Percentiles rank a stretch among this genome's conserved stretches.
phyloP scores from a whole-genome alignment of 1,140 invertebrate genomes.

The Aphelinus certus region DNA sequence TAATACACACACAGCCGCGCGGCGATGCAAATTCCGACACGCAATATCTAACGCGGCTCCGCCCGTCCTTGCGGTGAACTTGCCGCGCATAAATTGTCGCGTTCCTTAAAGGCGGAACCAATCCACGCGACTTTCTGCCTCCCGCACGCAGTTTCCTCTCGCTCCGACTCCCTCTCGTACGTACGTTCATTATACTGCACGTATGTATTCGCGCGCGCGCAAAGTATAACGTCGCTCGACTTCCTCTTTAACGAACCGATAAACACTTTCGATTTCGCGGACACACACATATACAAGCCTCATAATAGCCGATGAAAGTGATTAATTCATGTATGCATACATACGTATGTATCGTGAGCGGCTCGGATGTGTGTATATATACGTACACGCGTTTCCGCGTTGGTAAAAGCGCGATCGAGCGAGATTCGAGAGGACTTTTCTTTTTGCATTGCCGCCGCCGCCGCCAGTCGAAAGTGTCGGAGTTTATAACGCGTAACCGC shows the following conservation, averaged over 20 bases:
- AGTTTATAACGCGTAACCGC: neutral
- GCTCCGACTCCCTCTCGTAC: no score
- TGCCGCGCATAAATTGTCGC: no score
- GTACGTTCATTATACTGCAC: no score
- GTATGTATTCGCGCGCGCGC: no score
- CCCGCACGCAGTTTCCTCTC: no score
- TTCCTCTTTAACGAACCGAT: conserved; percentile 5
- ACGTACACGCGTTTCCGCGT: neutral
- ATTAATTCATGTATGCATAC: conserved; percentile 8
- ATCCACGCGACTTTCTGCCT: no score
- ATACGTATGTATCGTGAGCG: neutral
- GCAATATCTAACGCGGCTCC: no score
- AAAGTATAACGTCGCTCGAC: neutral
- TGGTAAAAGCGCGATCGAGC: neutral
- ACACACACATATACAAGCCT: neutral
- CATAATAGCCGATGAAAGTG: conserved; percentile 24
- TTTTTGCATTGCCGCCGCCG: neutral
- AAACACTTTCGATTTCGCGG: neutral
- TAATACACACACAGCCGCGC: no score
- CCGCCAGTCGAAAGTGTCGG: conserved; percentile 6
- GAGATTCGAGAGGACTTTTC: neutral
- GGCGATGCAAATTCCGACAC: no score
- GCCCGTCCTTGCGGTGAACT: no score
- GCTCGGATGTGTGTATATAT: neutral
- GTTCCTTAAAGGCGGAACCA: no score